Evolutionary conservation across 2,113 vertebrate species (phyloP), one percentile per base, ranked within the genome.

Genomic region (Pseudopodoces humilis): DNA sequence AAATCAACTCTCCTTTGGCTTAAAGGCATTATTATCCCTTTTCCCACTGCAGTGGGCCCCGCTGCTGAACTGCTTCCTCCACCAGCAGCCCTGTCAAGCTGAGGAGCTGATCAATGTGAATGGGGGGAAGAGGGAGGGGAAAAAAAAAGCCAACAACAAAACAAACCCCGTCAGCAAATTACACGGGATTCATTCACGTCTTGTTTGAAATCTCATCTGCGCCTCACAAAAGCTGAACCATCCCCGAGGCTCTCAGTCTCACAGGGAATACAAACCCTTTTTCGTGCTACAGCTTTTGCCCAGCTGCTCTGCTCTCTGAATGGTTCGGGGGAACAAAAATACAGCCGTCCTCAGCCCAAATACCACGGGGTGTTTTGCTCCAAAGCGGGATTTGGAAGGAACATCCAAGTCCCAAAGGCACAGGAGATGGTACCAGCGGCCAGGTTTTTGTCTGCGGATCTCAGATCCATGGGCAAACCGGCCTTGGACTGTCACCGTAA

Each of bases 141-240:
- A 41, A 60, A 25, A 25, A 55, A 30, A 44, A 68, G 20, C 10
- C n/a, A 60, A 62, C n/a, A 60, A 46, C 64, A 44, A 50, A 69
- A 56, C 33, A 37, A 63, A 62, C 43, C 33, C 43, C 2, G 10
- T 95, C 96, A 94, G 94, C 96, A 96, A 49, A 90, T 96, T 86
- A 20, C 43, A 37, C 12, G 1, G 67, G 82, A 93, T 93, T 93
- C 92, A 90, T 95, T 93, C 95, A 76, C 0, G 7, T 41, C 92
- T 75, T 25, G 81, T 89, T 89, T 91, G 93, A 91, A 89, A 91
- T 80, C 95, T 96, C 93, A 96, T 95, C 93, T 95, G 93, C 0
- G 78, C 90, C 79, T 87, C 33, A 92, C 70, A 91, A 92, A 93
- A 77, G 89, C 85, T 16, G 70, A 87, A 85, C 52, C 77, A 50